A percentile compares a stretch with the other conserved stretches of the same genome.
phyloP scores from a whole-genome alignment of 2,113 vertebrate species.

The Acanthochromis polyacanthus region DNA sequence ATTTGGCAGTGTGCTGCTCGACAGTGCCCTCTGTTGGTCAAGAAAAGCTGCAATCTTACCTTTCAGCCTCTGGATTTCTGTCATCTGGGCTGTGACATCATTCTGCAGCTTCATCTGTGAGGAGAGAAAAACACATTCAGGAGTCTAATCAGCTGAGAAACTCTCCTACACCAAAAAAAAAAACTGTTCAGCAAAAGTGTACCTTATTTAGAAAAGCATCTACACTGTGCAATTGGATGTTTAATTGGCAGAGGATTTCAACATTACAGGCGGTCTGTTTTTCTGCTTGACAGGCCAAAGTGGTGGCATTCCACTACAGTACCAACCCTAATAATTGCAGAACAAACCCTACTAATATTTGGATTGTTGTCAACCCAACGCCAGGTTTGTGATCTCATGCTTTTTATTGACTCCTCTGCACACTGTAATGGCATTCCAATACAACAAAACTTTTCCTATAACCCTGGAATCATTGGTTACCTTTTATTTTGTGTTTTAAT shows the following conservation, averaged over 20 bases:
- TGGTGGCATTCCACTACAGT: no score
- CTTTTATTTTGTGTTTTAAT: conserved; percentile 11
- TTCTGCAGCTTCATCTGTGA: conserved; percentile 89
- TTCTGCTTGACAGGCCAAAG: neutral
- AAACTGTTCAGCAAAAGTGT: no score
- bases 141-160: neutral
- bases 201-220: no score
- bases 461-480: conserved; percentile 9
- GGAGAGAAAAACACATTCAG: conserved; percentile 9
- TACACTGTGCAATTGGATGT: neutral
- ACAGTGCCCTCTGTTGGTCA: conserved; percentile 58
- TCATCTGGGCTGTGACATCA: conserved; percentile 90
- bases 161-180: no score
- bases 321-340: no score
- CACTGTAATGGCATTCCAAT: conserved; percentile 1
- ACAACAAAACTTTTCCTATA: neutral
- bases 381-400: neutral
- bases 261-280: neutral
- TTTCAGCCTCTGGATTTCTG: conserved; percentile 92
- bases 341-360: no score
- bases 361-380: neutral
- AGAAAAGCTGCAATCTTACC: conserved; percentile 82
- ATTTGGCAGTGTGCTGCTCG: neutral
- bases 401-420: neutral
- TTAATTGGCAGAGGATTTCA: no score